phyloP scores from a whole-genome alignment of 1,140 invertebrate species.

The Lineus longissimus region DNA sequence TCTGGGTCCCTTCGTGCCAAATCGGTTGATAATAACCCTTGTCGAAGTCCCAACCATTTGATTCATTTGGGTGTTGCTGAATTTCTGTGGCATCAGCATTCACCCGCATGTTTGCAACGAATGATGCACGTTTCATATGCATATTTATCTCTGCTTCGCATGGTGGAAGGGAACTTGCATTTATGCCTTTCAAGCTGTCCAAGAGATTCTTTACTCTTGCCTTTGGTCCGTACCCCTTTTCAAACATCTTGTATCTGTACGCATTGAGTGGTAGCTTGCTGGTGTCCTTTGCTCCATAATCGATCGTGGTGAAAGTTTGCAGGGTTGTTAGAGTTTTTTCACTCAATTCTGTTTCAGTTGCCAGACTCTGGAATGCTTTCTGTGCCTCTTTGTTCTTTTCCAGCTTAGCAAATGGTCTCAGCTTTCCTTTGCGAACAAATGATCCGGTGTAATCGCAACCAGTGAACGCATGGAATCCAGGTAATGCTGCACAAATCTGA shows the following conservation, averaged over 20 bases:
- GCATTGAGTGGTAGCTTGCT: not conserved
- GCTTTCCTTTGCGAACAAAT: conserved; percentile 14
- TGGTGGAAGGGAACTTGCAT: not conserved
- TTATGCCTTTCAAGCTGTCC: not conserved
- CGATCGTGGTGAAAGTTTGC: not conserved
- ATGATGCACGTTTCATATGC: not conserved
- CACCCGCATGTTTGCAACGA: not conserved
- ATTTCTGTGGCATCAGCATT: not conserved
- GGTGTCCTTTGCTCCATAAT: not conserved
- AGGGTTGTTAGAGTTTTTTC: not conserved
- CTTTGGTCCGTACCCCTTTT: not conserved
- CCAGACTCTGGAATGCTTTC: not conserved
- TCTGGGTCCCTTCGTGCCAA: too few relatives aligned
- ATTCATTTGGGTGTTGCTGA: not conserved
- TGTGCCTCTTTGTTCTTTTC: not conserved
- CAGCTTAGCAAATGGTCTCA: not conserved
- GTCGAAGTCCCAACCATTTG: not conserved
- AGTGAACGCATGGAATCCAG: conserved; percentile 12
- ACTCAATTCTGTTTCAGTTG: not conserved
- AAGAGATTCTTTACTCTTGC: not conserved
- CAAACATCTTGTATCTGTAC: too few relatives aligned
- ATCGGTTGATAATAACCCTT: too few relatives aligned
- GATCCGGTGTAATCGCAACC: conserved; percentile 10
- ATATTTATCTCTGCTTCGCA: not conserved
- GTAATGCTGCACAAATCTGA: not conserved